Evolutionary conservation across 2,113 vertebrate genomes (phyloP).

Genomic region (Egretta garzetta): DNA sequence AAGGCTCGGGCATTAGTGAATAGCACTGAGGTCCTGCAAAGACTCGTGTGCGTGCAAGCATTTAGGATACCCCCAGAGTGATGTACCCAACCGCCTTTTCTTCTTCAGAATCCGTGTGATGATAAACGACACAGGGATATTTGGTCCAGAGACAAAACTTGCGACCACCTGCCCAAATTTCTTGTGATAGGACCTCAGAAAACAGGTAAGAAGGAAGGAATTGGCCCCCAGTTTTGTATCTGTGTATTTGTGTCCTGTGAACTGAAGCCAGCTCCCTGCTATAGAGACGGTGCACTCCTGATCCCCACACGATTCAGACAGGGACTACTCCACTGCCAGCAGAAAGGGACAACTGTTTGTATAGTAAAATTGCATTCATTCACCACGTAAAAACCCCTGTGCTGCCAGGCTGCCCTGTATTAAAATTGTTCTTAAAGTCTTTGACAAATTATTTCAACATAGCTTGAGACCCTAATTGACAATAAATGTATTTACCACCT

Average conservation of each 20-base stretch:
- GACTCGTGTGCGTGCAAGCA: fast-evolving
- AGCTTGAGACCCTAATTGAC: neutral
- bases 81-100: neutral
- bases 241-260: neutral
- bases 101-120: slow-evolving; percentile 80
- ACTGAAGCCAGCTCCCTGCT: neutral
- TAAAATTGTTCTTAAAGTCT: neutral
- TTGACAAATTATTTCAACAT: neutral
- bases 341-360: neutral
- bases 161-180: slow-evolving; percentile 82
- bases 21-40: neutral
- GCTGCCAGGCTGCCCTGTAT: neutral
- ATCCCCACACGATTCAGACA: fast-evolving
- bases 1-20: neutral
- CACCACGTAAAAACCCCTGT: neutral
- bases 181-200: slow-evolving; percentile 85
- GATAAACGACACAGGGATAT: slow-evolving; percentile 84
- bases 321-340: neutral
- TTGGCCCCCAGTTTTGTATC: neutral
- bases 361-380: neutral
- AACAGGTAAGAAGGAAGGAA: slow-evolving; percentile 72
- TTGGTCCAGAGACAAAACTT: slow-evolving; percentile 85
- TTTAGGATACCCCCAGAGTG: too few relatives aligned
- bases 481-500: neutral
- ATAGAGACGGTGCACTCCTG: fast-evolving